phyloP scores from a whole-genome alignment of 1,140 invertebrate genomes.

The Trachymyrmex cornetzi region DNA sequence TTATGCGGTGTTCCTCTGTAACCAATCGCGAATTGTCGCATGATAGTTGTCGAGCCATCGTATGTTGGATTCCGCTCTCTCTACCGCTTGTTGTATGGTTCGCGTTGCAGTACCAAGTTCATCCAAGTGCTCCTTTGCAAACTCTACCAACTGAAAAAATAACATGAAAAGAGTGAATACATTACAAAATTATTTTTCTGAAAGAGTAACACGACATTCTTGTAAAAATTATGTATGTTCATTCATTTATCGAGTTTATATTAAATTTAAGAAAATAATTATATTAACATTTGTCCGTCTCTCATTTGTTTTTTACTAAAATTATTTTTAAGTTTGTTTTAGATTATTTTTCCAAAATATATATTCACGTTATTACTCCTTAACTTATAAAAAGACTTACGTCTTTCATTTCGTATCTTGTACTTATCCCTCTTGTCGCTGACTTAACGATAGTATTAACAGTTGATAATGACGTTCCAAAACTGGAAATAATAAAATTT shows the following conservation, averaged over 20 bases:
- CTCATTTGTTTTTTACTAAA: background rate
- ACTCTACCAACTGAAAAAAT: conserved; percentile 88
- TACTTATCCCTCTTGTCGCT: conserved; percentile 90
- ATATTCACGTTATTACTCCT: background rate
- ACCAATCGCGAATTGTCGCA: conserved; percentile 91
- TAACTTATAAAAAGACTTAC: conserved; percentile 85
- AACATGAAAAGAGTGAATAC: background rate
- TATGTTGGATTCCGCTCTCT: conserved; percentile 92
- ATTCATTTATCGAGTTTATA: background rate
- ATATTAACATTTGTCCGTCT: background rate
- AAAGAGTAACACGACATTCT: background rate
- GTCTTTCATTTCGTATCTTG: conserved; percentile 91
- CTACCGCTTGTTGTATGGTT: conserved; percentile 92
- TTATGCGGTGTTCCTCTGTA: conserved; percentile 84
- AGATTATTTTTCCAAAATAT: background rate
- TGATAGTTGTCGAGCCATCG: conserved; percentile 93
- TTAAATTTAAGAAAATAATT: too few species aligned
- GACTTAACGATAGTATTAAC: conserved; percentile 92
- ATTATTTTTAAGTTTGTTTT: background rate
- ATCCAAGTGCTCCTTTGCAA: conserved; percentile 87
- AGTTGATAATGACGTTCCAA: conserved; percentile 90
- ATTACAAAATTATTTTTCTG: background rate
- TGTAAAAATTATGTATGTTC: background rate
- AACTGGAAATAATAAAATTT: conserved; percentile 86
- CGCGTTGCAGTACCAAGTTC: conserved; percentile 89